Percentiles rank a stretch among this genome's conserved stretches.
Conservation (phyloP, 2,797 vertebrate genomes). For the Poeciliopsis presidionis region DNA sequence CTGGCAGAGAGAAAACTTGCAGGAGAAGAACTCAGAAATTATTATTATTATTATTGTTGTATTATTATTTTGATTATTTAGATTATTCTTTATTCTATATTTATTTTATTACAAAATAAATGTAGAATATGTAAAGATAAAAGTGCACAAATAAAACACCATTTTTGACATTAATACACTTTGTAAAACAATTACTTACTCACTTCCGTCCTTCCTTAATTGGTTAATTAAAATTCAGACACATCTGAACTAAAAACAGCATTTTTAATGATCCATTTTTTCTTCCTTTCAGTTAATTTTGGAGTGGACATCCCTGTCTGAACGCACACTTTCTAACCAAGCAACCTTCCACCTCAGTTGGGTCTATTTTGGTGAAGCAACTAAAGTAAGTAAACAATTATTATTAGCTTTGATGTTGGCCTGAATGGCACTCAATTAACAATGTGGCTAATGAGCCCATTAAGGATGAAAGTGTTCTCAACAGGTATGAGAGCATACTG, state of each 20-base stretch:
- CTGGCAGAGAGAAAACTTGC: conserved; percentile 66
- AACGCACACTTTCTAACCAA: conserved; percentile 60
- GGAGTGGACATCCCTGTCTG: conserved; percentile 54
- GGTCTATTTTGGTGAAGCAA: conserved; percentile 71
- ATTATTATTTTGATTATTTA: too few species aligned
- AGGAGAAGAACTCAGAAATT: conserved; percentile 43
- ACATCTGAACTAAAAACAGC: not conserved
- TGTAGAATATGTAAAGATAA: not conserved
- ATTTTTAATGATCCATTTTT: not conserved
- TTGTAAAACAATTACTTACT: not conserved
- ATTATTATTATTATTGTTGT: not conserved
- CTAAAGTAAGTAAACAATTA: conserved; percentile 79
- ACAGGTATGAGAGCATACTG: conserved; percentile 85
- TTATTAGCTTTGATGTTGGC: conserved; percentile 84
- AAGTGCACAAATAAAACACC: not conserved
- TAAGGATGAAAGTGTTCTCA: conserved; percentile 87
- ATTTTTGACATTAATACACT: not conserved
- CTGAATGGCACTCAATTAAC: conserved; percentile 86
- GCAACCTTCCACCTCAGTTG: conserved; percentile 65
- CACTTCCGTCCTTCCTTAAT: too few species aligned
- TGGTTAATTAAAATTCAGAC: not conserved
- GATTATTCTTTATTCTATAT: not conserved
- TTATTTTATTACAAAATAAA: not conserved
- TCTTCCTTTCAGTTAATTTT: conserved; percentile 21
- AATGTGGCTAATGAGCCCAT: conserved; percentile 87